Base-by-base conservation (phyloP, 2,888 invertebrate genomes). In the Lithophane socia region DNA sequence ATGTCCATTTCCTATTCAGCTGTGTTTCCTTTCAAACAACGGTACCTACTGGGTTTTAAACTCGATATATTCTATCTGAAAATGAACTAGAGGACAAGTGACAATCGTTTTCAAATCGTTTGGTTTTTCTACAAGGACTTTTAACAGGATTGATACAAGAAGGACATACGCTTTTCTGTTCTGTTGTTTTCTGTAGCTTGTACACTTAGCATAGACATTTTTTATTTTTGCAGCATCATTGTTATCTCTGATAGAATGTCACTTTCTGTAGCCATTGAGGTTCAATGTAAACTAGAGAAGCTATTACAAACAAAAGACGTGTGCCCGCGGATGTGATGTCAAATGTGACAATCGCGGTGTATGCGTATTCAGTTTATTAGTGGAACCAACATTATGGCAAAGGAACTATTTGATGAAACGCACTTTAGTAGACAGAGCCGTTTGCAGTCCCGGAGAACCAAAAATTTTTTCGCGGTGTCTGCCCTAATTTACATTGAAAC, bases 1-100 rank as follows among this genome's bases (percentile, higher is more conserved):
- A 83, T 79, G 63, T 71, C 18, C 21, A 74, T 67, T 79, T 82
- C 82, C 82, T 82, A 58, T 78, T 74, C 63, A 79, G 47, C 54
- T 47, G 16, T 42, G 61, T 63, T 78, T 82, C 83, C 79, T 82
- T 69, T 60, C 52, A 24, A 65, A 61, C 75, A 13, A 58, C 54
- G 58, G 69, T 75, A 75, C 47, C 13, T 75, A 75, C 47, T 18
- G 44, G 3, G 21, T 2, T 47, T 42, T 29, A 49, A 71, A 8
- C 49, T 58, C 16, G 13, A 4, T 21, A 29, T 18, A n/a, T 47
- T 3, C 7, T 56, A 3, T 1, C 54, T 10, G 54, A 56, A 56
- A 56, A 21, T 49, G 49, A 13, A 52, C 52, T 3, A 9, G 21
- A 21, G 56, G 12, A 12, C 1, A 2, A 4, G 12, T n/a, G 5